These are phyloP conservation scores for Eubucco bourcierii DNA, from an alignment of 2,113 vertebrate species.

Conservation along the genomic window DNA sequence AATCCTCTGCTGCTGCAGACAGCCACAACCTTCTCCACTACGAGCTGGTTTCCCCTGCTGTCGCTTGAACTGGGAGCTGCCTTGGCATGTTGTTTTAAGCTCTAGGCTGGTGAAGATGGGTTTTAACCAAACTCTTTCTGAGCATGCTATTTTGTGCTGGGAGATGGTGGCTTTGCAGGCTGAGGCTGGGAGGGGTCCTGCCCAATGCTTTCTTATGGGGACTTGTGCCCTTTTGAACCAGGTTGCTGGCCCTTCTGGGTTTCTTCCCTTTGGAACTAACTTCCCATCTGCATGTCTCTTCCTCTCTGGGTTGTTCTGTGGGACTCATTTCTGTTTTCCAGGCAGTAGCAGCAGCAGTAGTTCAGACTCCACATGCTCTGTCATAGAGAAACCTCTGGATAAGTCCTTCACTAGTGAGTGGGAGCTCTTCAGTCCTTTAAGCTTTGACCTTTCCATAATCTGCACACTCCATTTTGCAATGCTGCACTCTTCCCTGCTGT, in stretches of 20 bases:
- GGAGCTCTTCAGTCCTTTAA: conserved; percentile 80
- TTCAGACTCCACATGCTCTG: conserved; percentile 87
- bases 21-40: background rate
- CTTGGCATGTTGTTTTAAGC: conserved; percentile 31
- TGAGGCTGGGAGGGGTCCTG: conserved; percentile 28
- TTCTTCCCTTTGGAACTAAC: conserved; percentile 65
- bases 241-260: conserved; percentile 28
- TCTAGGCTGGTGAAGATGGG: conserved; percentile 3
- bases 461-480: conserved; percentile 68
- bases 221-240: background rate
- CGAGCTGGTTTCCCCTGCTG: conserved; percentile 2
- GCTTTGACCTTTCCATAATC: conserved; percentile 76
- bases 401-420: conserved; percentile 90
- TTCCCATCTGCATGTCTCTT: conserved; percentile 72
- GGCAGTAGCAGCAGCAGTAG: conserved; percentile 89
- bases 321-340: conserved; percentile 85
- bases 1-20: conserved; percentile 45
- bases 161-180: conserved; percentile 28
- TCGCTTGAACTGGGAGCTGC: conserved; percentile 37
- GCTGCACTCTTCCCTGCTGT: conserved; percentile 67
- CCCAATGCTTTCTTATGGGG: conserved; percentile 42
- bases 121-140: background rate
- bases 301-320: conserved; percentile 70
- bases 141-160: conserved; percentile 40
- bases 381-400: conserved; percentile 86